phyloP scores from a whole-genome alignment of 2,888 invertebrate genomes.

The Luffia ferchaultella region DNA sequence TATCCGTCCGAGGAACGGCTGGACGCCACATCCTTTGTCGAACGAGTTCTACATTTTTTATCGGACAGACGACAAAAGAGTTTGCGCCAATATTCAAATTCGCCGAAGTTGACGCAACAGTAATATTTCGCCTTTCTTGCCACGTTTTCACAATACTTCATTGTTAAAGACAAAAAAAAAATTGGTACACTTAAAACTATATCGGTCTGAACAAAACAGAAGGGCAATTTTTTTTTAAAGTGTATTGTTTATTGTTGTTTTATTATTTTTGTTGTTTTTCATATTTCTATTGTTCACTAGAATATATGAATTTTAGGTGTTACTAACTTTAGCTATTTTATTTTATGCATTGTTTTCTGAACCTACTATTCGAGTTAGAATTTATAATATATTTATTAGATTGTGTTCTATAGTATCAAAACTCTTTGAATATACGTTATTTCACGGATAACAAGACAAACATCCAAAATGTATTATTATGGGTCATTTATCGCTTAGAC shows the following conservation, averaged over 20 bases:
- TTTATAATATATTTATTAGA: no score
- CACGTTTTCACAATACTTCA: constrained; percentile 9
- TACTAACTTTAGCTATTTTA: no score
- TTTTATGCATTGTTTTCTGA: no score
- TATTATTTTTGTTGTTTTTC: no score
- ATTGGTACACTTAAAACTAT: constrained; percentile 5
- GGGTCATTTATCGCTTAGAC: no score
- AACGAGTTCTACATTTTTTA: constrained; percentile 22
- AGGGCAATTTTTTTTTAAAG: neutral
- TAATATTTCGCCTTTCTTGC: neutral
- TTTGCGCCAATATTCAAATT: constrained; percentile 45
- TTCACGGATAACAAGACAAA: no score
- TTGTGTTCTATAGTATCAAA: no score
- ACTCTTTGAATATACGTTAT: no score
- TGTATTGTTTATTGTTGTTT: neutral
- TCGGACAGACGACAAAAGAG: constrained; percentile 26
- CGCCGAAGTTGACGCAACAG: constrained; percentile 29
- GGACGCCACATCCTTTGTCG: constrained; percentile 13
- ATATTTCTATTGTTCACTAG: no score
- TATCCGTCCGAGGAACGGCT: neutral
- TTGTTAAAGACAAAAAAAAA: constrained; percentile 13
- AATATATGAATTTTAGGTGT: no score
- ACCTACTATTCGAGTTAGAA: no score
- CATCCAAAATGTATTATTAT: no score
- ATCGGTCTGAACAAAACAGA: constrained; percentile 5